Evolutionary conservation across 2,113 vertebrate species (phyloP).

Genomic region (Anoplopoma fimbria): DNA sequence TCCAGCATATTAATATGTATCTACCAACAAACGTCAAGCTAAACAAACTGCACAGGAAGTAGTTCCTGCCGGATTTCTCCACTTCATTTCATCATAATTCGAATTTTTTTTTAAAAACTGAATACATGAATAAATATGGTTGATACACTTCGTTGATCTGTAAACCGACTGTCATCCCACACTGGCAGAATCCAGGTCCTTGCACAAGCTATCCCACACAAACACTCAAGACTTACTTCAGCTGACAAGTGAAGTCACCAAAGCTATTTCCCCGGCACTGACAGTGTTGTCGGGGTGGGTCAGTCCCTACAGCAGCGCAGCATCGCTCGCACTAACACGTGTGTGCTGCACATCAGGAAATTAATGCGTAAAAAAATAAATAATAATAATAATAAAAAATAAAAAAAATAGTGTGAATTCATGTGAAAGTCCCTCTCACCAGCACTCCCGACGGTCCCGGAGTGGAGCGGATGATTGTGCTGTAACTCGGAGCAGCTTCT

Average conservation of each 20-base stretch:
- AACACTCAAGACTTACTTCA: conserved; percentile 54
- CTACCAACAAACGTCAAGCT: neutral
- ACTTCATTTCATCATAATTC: conserved; percentile 11
- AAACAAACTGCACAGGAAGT: conserved; percentile 13
- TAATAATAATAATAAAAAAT: no score
- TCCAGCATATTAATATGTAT: neutral
- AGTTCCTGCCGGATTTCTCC: neutral
- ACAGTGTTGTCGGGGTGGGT: conserved; percentile 72
- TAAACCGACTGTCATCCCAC: conserved; percentile 34
- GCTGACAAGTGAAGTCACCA: conserved; percentile 56
- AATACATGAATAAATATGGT: conserved; percentile 5
- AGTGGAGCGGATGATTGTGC: conserved; percentile 18
- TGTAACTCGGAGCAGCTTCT: conserved; percentile 37
- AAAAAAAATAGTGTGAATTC: neutral
- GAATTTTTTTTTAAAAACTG: neutral
- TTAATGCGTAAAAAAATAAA: neutral
- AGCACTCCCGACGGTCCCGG: neutral
- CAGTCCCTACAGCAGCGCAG: conserved; percentile 40
- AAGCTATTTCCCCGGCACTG: conserved; percentile 38
- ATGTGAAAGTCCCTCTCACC: neutral
- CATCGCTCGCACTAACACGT: neutral
- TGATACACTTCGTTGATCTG: conserved; percentile 9
- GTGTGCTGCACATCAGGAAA: neutral
- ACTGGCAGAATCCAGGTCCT: conserved; percentile 32
- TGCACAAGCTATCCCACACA: conserved; percentile 47